A percentile compares a stretch with the other conserved stretches of the same genome.
Conservation (phyloP, 2,888 invertebrate genomes). For the Metallyticus violacea region DNA sequence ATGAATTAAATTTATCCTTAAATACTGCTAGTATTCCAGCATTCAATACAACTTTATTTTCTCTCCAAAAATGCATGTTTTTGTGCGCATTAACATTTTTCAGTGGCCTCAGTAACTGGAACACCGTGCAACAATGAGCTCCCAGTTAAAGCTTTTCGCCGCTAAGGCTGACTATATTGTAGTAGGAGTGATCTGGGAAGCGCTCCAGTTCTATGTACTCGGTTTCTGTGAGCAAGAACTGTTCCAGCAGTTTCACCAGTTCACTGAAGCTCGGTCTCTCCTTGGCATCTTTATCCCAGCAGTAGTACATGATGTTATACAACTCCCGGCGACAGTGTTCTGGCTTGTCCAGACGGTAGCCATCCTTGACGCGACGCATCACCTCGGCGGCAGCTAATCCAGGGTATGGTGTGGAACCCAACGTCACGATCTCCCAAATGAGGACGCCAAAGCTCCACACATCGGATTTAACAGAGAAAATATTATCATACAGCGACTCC, state of each 20-base stretch:
- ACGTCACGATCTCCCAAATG: conserved; percentile 70
- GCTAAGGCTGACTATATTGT: conserved; percentile 79
- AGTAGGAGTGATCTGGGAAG: conserved; percentile 91
- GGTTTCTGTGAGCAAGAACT: conserved; percentile 81
- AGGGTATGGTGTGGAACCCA: conserved; percentile 90
- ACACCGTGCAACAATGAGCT: neutral
- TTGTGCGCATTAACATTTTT: no score
- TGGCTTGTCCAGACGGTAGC: conserved; percentile 84
- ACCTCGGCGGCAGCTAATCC: conserved; percentile 89
- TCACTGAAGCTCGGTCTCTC: conserved; percentile 82
- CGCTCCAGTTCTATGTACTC: conserved; percentile 91
- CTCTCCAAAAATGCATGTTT: no score
- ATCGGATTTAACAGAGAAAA: conserved; percentile 91
- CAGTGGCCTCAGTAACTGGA: neutral
- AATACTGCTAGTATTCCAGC: no score
- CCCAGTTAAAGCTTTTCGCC: conserved; percentile 68
- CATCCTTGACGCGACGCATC: conserved; percentile 72
- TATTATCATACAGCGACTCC: conserved; percentile 89
- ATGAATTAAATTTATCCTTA: no score
- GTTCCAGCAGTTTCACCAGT: conserved; percentile 76
- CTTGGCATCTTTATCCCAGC: conserved; percentile 87
- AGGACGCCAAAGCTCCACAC: conserved; percentile 95
- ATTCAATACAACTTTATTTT: no score
- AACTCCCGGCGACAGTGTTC: conserved; percentile 90
- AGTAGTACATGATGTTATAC: conserved; percentile 94